phyloP scores from a whole-genome alignment of 2,888 invertebrate species.

The Athalia cordata region DNA sequence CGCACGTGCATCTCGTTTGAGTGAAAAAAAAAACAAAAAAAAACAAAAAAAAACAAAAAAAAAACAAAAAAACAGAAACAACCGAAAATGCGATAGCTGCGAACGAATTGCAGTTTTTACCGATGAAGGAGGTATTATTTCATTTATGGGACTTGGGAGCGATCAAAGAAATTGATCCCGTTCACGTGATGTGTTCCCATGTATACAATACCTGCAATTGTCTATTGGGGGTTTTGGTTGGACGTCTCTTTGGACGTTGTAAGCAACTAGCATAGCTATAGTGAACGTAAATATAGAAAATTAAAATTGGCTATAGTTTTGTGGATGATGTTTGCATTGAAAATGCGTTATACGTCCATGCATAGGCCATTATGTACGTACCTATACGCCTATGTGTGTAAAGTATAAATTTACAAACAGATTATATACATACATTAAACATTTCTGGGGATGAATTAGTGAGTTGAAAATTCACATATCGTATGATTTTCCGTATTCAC shows the following conservation, averaged over 20 bases:
- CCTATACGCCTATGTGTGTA: not conserved
- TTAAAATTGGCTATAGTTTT: not conserved
- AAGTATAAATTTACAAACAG: not conserved
- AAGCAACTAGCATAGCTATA: no score
- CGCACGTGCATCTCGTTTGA: slow-evolving; percentile 12
- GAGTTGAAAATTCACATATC: not conserved
- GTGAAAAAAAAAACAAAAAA: not conserved
- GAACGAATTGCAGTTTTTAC: not conserved
- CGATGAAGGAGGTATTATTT: no score
- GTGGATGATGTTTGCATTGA: not conserved
- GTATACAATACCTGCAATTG: no score
- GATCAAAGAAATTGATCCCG: no score
- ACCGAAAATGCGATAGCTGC: not conserved
- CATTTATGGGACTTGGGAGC: no score
- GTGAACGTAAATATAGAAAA: not conserved
- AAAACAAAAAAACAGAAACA: slow-evolving; percentile 7
- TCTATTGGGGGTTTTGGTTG: no score
- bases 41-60: not conserved
- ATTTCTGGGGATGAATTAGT: not conserved
- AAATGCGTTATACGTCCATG: not conserved
- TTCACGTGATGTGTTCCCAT: no score
- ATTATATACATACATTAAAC: slow-evolving; percentile 1
- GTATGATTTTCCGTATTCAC: slow-evolving; percentile 3
- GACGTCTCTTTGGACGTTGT: no score
- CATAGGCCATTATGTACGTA: not conserved